A percentile compares a stretch with the other conserved stretches of the same genome.
These are phyloP conservation scores for Acropternis orthonyx DNA, from an alignment of 2,797 vertebrate genomes.

Conservation along the genomic window DNA sequence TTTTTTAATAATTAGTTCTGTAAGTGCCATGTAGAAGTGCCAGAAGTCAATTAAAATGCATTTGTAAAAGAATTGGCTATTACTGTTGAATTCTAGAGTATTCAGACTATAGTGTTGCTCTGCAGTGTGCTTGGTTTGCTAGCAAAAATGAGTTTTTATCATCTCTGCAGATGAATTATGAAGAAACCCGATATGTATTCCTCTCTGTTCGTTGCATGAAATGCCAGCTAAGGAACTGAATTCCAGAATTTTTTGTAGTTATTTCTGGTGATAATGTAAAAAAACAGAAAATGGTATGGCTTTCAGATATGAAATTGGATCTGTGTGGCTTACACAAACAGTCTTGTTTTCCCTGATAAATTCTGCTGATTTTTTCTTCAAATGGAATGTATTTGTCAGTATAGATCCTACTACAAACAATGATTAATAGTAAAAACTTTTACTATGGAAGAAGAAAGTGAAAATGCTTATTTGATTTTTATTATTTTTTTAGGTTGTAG, in stretches of 20 bases:
- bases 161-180: neutral
- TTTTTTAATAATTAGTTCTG: neutral
- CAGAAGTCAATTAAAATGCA: neutral
- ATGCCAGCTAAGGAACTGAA: neutral
- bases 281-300: neutral
- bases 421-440: neutral
- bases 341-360: neutral
- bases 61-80: neutral
- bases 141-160: neutral
- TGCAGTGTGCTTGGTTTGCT: neutral
- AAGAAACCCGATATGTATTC: neutral
- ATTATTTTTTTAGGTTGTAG: slow-evolving; percentile 84
- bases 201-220: neutral
- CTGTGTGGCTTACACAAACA: neutral
- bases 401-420: neutral
- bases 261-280: neutral
- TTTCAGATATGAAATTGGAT: neutral
- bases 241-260: neutral
- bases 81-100: neutral
- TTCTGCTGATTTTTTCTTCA: neutral
- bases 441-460: neutral
- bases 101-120: neutral
- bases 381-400: neutral
- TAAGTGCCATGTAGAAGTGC: neutral
- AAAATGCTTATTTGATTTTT: neutral